Evolutionary conservation across 1,140 invertebrate genomes (phyloP).

Genomic region (Lasaia peninsularis): DNA sequence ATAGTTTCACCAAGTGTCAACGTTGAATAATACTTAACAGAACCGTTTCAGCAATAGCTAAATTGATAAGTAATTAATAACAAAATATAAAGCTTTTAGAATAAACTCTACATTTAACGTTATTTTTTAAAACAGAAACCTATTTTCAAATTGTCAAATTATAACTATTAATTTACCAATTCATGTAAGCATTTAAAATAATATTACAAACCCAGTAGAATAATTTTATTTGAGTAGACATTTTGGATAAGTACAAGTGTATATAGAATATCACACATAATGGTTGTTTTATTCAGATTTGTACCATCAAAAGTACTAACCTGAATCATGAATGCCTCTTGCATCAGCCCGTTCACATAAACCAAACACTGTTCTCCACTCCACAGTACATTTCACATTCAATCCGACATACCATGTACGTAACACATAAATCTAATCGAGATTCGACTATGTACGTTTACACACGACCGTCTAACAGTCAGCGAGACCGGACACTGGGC

Average conservation of each 20-base stretch:
- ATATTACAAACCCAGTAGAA: neutral
- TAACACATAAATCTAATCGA: conserved; percentile 47
- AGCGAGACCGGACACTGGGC: conserved; percentile 66
- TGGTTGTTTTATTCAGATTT: neutral
- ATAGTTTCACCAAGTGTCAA: too few species aligned
- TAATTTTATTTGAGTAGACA: neutral
- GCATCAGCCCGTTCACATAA: conserved; percentile 39
- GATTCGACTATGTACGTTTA: conserved; percentile 32
- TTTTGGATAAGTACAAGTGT: neutral
- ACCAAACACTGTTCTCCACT: conserved; percentile 56
- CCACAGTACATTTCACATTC: conserved; percentile 65
- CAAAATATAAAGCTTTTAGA: too few species aligned
- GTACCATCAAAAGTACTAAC: conserved; percentile 38
- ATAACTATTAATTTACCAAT: too few species aligned
- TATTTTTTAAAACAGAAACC: too few species aligned
- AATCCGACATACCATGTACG: conserved; percentile 50
- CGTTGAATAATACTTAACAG: too few species aligned
- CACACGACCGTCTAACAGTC: conserved; percentile 62
- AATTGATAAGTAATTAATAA: too few species aligned
- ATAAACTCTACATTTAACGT: too few species aligned
- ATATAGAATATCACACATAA: neutral
- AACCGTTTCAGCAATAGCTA: too few species aligned
- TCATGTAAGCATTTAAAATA: neutral
- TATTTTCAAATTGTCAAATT: too few species aligned
- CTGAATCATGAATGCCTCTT: conserved; percentile 70